Base-by-base conservation (phyloP, 2,888 invertebrate species). In the Tanytarsus gracilentus region DNA sequence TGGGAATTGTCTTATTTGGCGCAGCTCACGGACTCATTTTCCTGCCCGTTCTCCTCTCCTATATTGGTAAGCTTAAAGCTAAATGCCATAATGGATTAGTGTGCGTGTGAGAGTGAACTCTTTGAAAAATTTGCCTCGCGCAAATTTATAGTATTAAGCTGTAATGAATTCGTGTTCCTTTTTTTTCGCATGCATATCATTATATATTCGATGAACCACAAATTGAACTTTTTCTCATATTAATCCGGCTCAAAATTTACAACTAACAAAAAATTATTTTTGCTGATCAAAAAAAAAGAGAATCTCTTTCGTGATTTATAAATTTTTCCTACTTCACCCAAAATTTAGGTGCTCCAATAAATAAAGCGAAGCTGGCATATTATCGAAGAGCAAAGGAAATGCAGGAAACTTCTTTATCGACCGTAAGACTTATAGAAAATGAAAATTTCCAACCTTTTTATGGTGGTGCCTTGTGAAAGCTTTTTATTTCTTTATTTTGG, bases 21-120 rank as follows among this genome's bases (percentile, higher is more conserved):
- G 98, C 98, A 7, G 85, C 93, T 4, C 98, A 99, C 75, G 98
- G 98, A 16, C 84, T 99, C 63, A 86, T 99, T 69, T 97, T 99
- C 79, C 79, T 99, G 66, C 99, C 99, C 7, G 97, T 99, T 63
- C 80, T 99, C 68, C 85, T 99, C 67, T 95, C 94, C 75, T 96
- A 93, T 80, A 86, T 95, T 72, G 98, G 98, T 91, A 72, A 85
- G 85, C 39, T 18, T 40, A 1, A 18, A 14, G 23, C 8, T 8
- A 18, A 44, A 21, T 44, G 3, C n/a, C n/a, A n/a, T n/a, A n/a
- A n/a, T n/a, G n/a, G n/a, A n/a, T n/a, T n/a, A n/a, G 30, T 30
- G 30, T 30, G 30, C 9, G 30, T 30, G 30, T 30, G 30, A 30
- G 30, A 30, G 30, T 30, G 30, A 8, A 11, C 9, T 6, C 6